A percentile compares a stretch with the other conserved stretches of the same genome.
These are phyloP conservation scores for Cynoglossus semilaevis DNA, from an alignment of 2,113 vertebrate genomes.

Conservation along the genomic window DNA sequence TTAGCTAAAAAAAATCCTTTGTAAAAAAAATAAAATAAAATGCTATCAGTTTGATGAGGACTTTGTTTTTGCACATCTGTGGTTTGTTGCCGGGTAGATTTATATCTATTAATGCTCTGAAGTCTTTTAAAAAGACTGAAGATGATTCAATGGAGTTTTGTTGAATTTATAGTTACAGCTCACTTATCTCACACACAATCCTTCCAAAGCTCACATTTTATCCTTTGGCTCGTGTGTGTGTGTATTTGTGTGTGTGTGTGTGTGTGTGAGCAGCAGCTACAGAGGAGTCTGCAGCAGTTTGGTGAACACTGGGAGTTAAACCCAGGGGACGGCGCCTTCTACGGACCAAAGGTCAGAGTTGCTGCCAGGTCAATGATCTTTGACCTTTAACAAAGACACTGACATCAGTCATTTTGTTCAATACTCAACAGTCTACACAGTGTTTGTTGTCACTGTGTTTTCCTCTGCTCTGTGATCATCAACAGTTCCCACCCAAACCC, in stretches of 20 bases:
- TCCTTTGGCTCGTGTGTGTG: neutral
- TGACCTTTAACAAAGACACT: neutral
- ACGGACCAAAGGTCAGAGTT: conserved; percentile 87
- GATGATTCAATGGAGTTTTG: conserved; percentile 38
- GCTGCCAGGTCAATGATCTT: neutral
- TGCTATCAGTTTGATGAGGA: conserved; percentile 17
- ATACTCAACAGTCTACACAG: no score
- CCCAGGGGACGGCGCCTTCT: conserved; percentile 89
- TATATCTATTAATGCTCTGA: conserved; percentile 27
- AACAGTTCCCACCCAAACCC: no score
- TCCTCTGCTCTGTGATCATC: no score
- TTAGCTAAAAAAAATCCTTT: neutral
- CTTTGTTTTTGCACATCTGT: conserved; percentile 11
- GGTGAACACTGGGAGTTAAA: conserved; percentile 85
- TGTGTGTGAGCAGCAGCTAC: conserved; percentile 76
- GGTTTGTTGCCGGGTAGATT: conserved; percentile 18
- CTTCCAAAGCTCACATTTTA: conserved; percentile 9
- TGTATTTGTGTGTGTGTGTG: neutral
- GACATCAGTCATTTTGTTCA: neutral
- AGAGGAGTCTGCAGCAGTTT: conserved; percentile 82
- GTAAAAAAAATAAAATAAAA: conserved; percentile 6
- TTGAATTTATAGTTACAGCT: conserved; percentile 34
- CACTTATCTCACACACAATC: conserved; percentile 8
- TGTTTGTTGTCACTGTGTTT: no score
- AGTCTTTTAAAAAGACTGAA: conserved; percentile 32